A percentile compares a stretch with the other conserved stretches of the same genome.
Conservation (phyloP, 2,888 invertebrate genomes). For the Drepanosiphum platanoidis region DNA sequence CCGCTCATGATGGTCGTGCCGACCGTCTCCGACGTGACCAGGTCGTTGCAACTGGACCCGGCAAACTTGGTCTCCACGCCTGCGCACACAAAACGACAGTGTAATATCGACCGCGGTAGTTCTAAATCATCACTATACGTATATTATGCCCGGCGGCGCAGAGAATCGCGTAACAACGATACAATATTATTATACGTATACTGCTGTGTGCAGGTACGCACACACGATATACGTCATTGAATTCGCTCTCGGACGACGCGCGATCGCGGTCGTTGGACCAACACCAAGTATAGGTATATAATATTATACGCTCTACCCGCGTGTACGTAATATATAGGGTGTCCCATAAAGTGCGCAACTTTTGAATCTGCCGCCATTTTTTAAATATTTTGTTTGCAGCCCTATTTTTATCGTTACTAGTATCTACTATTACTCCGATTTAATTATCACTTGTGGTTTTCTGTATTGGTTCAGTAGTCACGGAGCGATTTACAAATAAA, state of each 20-base stretch:
- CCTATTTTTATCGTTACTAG: too few relatives aligned
- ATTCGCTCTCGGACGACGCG: neutral
- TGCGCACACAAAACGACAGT: conserved; percentile 66
- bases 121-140: too few relatives aligned
- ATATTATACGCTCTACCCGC: neutral
- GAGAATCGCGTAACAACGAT: too few relatives aligned
- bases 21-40: conserved; percentile 88
- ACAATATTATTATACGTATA: neutral
- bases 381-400: too few relatives aligned
- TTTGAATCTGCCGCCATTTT: too few relatives aligned
- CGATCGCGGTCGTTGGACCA: neutral
- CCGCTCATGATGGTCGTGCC: conserved; percentile 94
- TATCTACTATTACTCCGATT: too few relatives aligned
- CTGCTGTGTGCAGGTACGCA: neutral
- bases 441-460: too few relatives aligned
- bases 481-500: too few relatives aligned
- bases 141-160: too few relatives aligned
- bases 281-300: neutral
- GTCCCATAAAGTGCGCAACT: too few relatives aligned
- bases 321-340: neutral
- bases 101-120: neutral
- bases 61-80: conserved; percentile 93
- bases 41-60: conserved; percentile 95
- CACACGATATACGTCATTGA: conserved; percentile 11
- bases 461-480: too few relatives aligned